Evolutionary conservation across 2,888 invertebrate genomes (phyloP), one percentile per base, ranked within the genome.

Genomic region (Lypha dubia): DNA sequence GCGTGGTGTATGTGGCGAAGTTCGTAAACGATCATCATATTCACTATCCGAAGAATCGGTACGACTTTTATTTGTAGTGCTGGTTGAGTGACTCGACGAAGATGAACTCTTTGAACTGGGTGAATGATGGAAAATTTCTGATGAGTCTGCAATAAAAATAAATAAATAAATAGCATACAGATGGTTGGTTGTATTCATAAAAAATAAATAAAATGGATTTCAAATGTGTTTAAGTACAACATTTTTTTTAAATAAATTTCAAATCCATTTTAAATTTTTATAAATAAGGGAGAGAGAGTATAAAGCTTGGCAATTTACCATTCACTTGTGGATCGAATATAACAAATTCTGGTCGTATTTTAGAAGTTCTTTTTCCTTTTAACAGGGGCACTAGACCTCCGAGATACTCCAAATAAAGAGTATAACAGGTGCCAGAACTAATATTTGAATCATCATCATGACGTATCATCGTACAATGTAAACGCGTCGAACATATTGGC

Each of bases 401-500:
- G 44, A 99, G 94, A 92, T 98, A 98, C 92, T 99, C 99, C 88
- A 99, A 93, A 92, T 99, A 99, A 15, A 97, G 93, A 0, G 97
- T 97, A 91, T 97, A 97, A 87, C 96, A 97, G 41, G 96, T 96
- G 46, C 95, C 95, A 6, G 94, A 93, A 83, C 92, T 92, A 20
- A 95, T 93, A 88, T 95, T 95, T 79, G 95, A 95, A 88, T 98
- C 98, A 85, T 96, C 96, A 86, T 97, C 97, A 90, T 98, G 98
- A 0, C 98, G 94, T 83, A 99, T 95, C 97, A 99, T 99, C 74
- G 99, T 99, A 93, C 99, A 99, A 93, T 99, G 98, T 80, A 99
- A 94, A 7, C 99, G 95, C 77, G 96, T 97, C 75, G 95, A 95
- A 84, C 95, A 95, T 28, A 95, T 93, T 1, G 98, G 98, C 15